Evolutionary conservation across 2,797 vertebrate genomes (phyloP), one percentile per base, ranked within the genome.

Genomic region (Neoniphon sammara): DNA sequence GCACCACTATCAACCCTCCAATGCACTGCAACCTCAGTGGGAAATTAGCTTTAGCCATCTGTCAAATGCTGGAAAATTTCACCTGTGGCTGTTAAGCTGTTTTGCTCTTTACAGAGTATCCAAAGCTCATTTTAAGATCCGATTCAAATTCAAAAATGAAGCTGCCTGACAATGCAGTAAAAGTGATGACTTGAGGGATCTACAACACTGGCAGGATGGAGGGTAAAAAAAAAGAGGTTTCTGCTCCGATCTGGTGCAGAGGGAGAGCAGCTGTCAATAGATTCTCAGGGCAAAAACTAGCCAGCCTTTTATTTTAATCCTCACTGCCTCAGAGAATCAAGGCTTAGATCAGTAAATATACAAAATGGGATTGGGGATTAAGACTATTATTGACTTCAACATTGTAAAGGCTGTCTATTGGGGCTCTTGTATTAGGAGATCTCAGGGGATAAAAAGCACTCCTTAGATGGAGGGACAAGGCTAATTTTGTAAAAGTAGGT

Each of bases 401-500:
- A 14, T 3, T 53, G 2, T 2, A 66, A 62, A 23, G 12, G 25
- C 15, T 7, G n/a, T 59, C 67, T 36, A 25, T 9, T 7, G 39
- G 42, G 30, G 47, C 47, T 81, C 12, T 15, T 44, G 20, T 30
- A 47, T 78, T 54, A 64, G 68, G 23, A 81, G 79, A 67, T 49
- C 31, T 14, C 76, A 73, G 60, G 66, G 53, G 65, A 77, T 30
- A 57, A 39, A 63, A 67, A 46, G 44, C 12, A 65, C 69, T 62
- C 70, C 72, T 66, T 49, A 30, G 55, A 52, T 68, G 55, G 46
- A 69, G 76, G 64, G 65, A 76, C 79, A 34, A 36, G 62, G 70
- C 81, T 86, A 84, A 90, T 88, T 88, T 84, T 42, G 63, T 46
- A 42, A 68, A 91, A 91, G 83, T 92, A 85, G 90, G 90, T 88